Evolutionary conservation across 2,888 invertebrate species (phyloP).

Genomic region (Incurvaria masculella): DNA sequence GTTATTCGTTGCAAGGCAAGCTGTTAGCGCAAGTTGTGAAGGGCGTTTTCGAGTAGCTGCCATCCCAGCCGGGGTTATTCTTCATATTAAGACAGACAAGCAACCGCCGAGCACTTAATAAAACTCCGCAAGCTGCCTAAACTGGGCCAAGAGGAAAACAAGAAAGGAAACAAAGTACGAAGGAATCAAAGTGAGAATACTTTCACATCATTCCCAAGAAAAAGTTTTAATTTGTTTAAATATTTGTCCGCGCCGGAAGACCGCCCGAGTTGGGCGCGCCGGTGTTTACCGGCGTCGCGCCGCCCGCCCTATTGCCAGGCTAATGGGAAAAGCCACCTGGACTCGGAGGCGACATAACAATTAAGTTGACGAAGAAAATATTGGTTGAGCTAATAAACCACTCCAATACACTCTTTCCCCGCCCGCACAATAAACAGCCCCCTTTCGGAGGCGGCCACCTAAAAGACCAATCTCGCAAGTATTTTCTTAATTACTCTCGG

Average conservation of each 20-base stretch:
- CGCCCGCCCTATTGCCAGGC: constrained; percentile 7
- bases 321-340: constrained; percentile 52
- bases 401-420: constrained; percentile 44
- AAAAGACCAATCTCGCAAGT: too few relatives aligned
- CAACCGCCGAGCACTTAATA: background rate
- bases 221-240: constrained; percentile 56
- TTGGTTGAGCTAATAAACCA: constrained; percentile 50
- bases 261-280: constrained; percentile 40
- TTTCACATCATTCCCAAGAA: constrained; percentile 29
- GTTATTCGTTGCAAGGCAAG: too few relatives aligned
- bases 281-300: constrained; percentile 23
- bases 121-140: background rate
- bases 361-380: constrained; percentile 53
- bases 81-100: too few relatives aligned
- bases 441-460: too few relatives aligned
- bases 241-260: constrained; percentile 39
- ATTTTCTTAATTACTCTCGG: background rate
- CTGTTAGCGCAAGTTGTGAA: too few relatives aligned
- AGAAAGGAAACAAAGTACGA: constrained; percentile 24
- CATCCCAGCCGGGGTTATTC: too few relatives aligned
- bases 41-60: too few relatives aligned
- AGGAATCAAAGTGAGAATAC: constrained; percentile 35
- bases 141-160: background rate
- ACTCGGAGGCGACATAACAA: constrained; percentile 53
- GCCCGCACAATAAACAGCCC: constrained; percentile 46